Evolutionary conservation across 64 coral and sea anemone species (phyloP), one percentile per base, ranked within the genome.

Genomic region (Hydrozoanthus tunicans): DNA sequence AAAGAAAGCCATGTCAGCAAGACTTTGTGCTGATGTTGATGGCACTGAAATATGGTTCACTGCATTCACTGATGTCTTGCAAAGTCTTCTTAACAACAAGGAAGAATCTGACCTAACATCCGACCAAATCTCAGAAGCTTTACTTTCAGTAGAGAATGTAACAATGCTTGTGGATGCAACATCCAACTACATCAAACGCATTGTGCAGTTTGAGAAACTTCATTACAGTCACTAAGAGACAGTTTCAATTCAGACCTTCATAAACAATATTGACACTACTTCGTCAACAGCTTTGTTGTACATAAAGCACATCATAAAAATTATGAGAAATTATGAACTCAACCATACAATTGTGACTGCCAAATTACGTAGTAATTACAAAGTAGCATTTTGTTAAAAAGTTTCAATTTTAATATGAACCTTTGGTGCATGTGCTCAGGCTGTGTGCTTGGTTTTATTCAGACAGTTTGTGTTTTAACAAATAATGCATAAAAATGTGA

Each of bases 1-100:
- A 8, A 93, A 93, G 92, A 89, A 93, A 75, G 92, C 77, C 12
- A 93, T 93, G 92, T 93, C 92, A 71, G 92, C 85, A 93, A 89
- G 58, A 81, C 85, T 89, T 58, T 92, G 58, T 85, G 81, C 80
- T 12, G 91, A 85, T 92, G 81, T 85, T 70, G 81, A 85, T 6
- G 59, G 81, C 55, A 85, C 25, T 17, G 70, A 92, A 77, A 85
- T 43, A 15, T 85, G 80, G 81, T 77, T 92, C 27, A 92, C 91
- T 77, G 91, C 91, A 83, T 92, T 92, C 54, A 85, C 70, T 74
- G 81, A 92, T 85, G 81, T 92, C 10, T 77, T 85, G 58, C 66
- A 84, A 63, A 53, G 63, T 73, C 91, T 83, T 12, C 4, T 54
- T 62, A 82, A 82, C 62, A 81, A 64, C 2, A 81, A 81, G 8